Conservation (phyloP, 2,113 vertebrate species). For the Crocuta crocuta region DNA sequence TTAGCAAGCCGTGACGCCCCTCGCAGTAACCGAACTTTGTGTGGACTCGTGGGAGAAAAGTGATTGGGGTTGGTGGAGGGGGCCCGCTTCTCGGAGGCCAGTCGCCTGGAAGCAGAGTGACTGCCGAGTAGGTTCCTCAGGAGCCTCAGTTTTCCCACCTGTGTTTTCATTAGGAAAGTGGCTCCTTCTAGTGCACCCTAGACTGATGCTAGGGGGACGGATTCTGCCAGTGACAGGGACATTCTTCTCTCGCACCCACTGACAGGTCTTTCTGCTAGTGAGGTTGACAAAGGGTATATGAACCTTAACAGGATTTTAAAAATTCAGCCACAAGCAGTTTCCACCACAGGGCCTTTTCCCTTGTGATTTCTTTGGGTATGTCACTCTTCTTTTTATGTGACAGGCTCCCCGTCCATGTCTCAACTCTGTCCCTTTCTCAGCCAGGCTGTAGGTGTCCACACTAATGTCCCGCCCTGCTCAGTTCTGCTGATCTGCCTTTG, state of each 20-base stretch:
- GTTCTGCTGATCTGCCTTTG: background rate
- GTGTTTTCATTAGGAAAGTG: background rate
- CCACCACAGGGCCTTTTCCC: background rate
- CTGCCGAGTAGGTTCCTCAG: fast-evolving
- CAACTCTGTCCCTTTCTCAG: background rate
- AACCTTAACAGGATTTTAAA: background rate
- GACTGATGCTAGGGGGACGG: too few species aligned
- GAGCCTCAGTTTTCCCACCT: background rate
- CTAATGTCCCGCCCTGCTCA: background rate
- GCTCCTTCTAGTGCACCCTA: background rate
- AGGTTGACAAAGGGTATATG: background rate
- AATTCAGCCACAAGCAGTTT: background rate
- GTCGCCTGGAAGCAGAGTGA: background rate
- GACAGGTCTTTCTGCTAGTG: background rate
- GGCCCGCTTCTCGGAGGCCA: too few species aligned
- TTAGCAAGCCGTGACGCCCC: background rate
- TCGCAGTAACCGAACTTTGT: background rate
- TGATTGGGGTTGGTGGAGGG: fast-evolving
- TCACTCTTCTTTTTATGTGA: too few species aligned
- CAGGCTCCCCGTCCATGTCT: background rate
- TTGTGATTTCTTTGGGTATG: background rate
- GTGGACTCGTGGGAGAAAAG: too few species aligned
- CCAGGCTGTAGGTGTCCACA: too few species aligned
- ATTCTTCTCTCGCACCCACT: background rate
- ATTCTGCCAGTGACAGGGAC: fast-evolving